Percentiles rank a stretch among this genome's conserved stretches.
Evolutionary conservation across 2,797 vertebrate species (phyloP).

Genomic region (Merluccius polli): DNA sequence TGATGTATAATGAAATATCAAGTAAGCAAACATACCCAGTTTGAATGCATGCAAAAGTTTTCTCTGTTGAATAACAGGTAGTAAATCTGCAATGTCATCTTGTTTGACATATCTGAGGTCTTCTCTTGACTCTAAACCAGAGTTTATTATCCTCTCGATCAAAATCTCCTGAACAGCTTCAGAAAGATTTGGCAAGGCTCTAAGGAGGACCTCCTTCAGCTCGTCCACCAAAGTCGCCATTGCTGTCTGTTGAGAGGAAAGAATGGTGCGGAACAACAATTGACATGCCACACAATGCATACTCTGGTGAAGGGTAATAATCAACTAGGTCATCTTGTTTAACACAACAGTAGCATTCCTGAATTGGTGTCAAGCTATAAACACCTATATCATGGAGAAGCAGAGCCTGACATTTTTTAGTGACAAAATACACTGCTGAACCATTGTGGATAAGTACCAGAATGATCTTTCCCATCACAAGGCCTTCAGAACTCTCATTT

Average conservation of each 20-base stretch:
- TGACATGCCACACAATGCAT: constrained; percentile 15
- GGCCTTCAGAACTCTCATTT: constrained; percentile 15
- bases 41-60: constrained; percentile 13
- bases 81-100: background rate
- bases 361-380: constrained; percentile 11
- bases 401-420: background rate
- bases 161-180: constrained; percentile 1
- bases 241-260: constrained; percentile 2
- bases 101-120: constrained; percentile 11
- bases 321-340: constrained; percentile 12
- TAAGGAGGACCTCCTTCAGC: constrained; percentile 15
- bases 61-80: constrained; percentile 13
- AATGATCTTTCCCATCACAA: constrained; percentile 22
- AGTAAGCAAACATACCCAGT: constrained; percentile 6
- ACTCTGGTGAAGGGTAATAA: constrained; percentile 12
- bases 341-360: constrained; percentile 13
- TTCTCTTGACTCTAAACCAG: background rate
- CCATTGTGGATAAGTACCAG: constrained; percentile 9
- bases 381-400: background rate
- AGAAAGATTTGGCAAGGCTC: constrained; percentile 7
- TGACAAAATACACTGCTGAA: background rate
- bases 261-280: constrained; percentile 19
- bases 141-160: background rate
- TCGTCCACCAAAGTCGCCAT: background rate
- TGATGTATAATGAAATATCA: too few species aligned